phyloP scores from a whole-genome alignment of 1,140 invertebrate species.

The Orchesella cincta region DNA sequence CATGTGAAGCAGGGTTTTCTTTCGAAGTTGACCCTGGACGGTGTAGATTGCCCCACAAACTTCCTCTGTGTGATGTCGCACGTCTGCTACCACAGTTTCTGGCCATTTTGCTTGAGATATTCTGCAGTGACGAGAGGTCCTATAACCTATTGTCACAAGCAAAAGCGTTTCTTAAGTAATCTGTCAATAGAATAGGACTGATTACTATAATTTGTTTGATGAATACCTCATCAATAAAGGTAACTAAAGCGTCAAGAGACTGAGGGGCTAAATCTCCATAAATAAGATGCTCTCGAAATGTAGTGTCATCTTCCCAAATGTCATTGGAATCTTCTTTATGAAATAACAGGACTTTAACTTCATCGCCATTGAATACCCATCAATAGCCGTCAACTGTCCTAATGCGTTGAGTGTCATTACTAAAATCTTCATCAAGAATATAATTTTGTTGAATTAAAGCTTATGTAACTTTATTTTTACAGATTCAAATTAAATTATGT shows the following conservation, averaged over 20 bases:
- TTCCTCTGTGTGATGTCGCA: conserved; percentile 80
- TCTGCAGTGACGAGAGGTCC: conserved; percentile 36
- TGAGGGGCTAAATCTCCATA: conserved; percentile 85
- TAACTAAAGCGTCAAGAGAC: conserved; percentile 85
- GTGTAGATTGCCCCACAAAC: conserved; percentile 83
- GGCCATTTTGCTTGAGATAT: conserved; percentile 45
- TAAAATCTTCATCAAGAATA: conserved; percentile 51
- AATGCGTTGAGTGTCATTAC: conserved; percentile 59
- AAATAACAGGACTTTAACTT: conserved; percentile 89
- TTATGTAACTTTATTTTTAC: neutral
- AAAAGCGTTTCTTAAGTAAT: neutral
- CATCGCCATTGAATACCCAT: conserved; percentile 72
- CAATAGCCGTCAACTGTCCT: conserved; percentile 73
- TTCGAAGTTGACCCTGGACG: conserved; percentile 90
- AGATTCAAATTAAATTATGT: neutral
- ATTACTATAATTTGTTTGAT: neutral
- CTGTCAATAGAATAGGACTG: neutral
- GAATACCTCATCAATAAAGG: conserved; percentile 82
- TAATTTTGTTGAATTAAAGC: conserved; percentile 3
- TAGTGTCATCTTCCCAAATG: conserved; percentile 63
- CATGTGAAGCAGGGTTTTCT: conserved; percentile 88
- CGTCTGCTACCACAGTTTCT: conserved; percentile 70
- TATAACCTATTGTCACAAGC: conserved; percentile 21
- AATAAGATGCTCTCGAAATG: conserved; percentile 69
- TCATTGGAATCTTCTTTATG: conserved; percentile 75